Base-by-base conservation (phyloP, 1,140 invertebrate genomes). In the Drosophila repleta region DNA sequence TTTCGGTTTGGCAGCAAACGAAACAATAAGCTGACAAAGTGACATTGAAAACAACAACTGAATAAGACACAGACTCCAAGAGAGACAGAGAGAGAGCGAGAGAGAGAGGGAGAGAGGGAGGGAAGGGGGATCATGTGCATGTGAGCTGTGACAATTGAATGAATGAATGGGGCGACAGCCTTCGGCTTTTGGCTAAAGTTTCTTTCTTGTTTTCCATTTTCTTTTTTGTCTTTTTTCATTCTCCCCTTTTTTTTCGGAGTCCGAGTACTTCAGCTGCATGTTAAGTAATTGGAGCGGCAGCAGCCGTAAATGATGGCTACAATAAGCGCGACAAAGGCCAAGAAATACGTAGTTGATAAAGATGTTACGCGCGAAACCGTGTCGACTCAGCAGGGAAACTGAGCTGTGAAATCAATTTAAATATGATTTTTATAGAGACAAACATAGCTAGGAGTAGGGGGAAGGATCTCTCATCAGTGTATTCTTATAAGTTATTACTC, bases 271-370 rank as follows among this genome's bases (percentile, higher is more conserved):
- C 48, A 49, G 55, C 20, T 51, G 45, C 70, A 58, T 68, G 64
- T 61, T 73, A 73, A 73, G 70, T 73, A 73, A 73, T 68, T 73
- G 70, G 70, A 73, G 65, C 70, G 70, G 70, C 70, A 73, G 63
- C 63, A 72, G 62, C 66, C 37, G 62, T 58, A 61, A 73, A 10
- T 61, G 56, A 61, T 61, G 67, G 35, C 61, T 41, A 29, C 26
- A 53, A 62, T 32, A 26, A 29, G 26, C 15, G 48, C 11, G 26
- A 15, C 15, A 17, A 15, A 35, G 29, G 51, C 15, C 5, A 20
- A 20, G 2, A 15, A 35, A 20, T 17, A 10, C 13, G 20, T 0
- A 13, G 17, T 43, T 35, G 51, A 69, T 64, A 63, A 69, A 64
- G 46, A 69, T 62, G 58, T 64, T 63, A 55, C 48, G 15, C n/a